phyloP scores from a whole-genome alignment of 2,797 vertebrate genomes.

The Rhinella marina region DNA sequence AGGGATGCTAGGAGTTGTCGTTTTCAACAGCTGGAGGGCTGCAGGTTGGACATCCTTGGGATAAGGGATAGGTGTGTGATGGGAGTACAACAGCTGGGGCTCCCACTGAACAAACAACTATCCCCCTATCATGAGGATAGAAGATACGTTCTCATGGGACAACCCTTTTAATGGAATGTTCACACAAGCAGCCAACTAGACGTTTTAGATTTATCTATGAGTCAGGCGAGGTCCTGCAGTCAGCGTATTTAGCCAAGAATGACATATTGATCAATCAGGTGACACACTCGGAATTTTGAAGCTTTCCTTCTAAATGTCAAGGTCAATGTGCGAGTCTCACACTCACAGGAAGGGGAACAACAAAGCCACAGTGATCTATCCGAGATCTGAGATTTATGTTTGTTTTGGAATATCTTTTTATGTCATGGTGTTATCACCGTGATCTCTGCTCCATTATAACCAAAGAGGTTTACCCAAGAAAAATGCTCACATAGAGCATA shows the following conservation, averaged over 20 bases:
- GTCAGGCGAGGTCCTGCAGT: slow-evolving; percentile 6
- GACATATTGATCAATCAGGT: not conserved
- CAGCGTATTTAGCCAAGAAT: not conserved
- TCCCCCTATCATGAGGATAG: too few relatives aligned
- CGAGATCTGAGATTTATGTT: not conserved
- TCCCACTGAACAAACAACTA: too few relatives aligned
- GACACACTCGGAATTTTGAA: not conserved
- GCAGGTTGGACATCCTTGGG: too few relatives aligned
- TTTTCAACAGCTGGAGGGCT: too few relatives aligned
- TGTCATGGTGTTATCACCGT: not conserved
- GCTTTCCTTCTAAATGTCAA: not conserved
- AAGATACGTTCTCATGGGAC: too few relatives aligned
- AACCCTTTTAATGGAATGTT: not conserved
- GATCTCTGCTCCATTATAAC: not conserved
- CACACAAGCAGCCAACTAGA: not conserved
- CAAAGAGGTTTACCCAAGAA: too few relatives aligned
- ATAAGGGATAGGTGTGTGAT: too few relatives aligned
- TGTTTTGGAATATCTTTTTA: not conserved
- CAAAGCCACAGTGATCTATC: not conserved
- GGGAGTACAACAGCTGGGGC: too few relatives aligned
- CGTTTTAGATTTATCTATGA: not conserved
- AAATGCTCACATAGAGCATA: too few relatives aligned
- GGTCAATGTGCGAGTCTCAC: slow-evolving; percentile 31
- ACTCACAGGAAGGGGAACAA: not conserved
- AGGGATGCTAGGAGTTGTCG: too few relatives aligned